Base-by-base conservation (phyloP, 2,797 vertebrate genomes). In the Threskiornis aethiopicus region DNA sequence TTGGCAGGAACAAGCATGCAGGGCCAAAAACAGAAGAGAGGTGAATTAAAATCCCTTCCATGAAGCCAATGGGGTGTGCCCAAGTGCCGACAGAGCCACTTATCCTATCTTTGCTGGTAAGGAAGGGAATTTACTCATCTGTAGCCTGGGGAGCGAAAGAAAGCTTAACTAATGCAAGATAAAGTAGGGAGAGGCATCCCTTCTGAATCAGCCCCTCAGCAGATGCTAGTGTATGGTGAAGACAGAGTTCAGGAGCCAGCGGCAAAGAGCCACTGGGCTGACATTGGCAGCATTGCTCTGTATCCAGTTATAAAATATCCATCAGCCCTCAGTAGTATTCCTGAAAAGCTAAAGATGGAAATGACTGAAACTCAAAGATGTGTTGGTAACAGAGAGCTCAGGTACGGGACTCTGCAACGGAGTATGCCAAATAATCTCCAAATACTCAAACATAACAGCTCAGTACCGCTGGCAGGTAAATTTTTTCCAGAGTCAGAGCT, bases 1-100 rank as follows among this genome's bases (percentile, higher is more conserved):
- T 95, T 94, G 79, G 79, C 95, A 96, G 89, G 72, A 94, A 61
- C 57, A 92, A 82, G 47, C 57, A 65, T 85, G 81, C 57, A n/a
- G 61, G 93, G 54, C 90, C 92, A 92, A 95, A 96, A 93, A 4
- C 59, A 95, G 72, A 89, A 79, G 31, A 77, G 86, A 87, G 58
- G 79, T 87, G 84, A 85, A 77, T 92, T 81, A 83, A 64, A 33
- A 75, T 77, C 65, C 46, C 57, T 89, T 83, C 13, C 51, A 35
- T 47, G 75, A 93, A 83, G 28, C 54, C 7, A 9, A 55, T 0
- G 0, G 37, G 64, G 35, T 78, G 49, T 80, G 29, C 52, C 49
- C 58, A 55, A 87, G 69, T 13, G 13, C 47, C 24, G 24, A 61
- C n/a, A 65, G 44, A 87, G n/a, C 20, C 35, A 29, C 33, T 87